Conservation (phyloP, 1,140 invertebrate species). For the Pentalonia nigronervosa region DNA sequence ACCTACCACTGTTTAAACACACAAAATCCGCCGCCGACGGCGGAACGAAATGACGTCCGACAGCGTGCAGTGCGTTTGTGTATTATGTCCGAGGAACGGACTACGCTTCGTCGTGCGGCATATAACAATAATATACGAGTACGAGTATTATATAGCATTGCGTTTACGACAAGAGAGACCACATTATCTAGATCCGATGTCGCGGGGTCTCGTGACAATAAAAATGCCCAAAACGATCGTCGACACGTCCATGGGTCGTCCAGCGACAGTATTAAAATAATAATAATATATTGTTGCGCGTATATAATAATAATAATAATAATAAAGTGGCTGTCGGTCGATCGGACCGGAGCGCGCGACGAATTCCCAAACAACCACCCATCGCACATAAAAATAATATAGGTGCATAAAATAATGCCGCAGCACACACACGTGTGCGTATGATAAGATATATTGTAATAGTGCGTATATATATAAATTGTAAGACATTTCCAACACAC, state of each 20-base stretch:
- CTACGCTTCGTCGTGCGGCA: neutral
- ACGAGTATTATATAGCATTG: neutral
- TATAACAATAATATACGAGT: neutral
- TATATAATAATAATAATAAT: too few species aligned
- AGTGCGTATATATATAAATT: conserved; percentile 13
- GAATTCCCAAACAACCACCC: neutral
- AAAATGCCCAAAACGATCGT: neutral
- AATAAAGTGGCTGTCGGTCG: too few species aligned
- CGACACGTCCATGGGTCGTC: neutral
- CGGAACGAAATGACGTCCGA: conserved; percentile 23
- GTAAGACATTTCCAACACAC: neutral
- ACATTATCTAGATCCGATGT: too few species aligned
- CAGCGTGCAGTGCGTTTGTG: neutral
- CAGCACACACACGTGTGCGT: too few species aligned
- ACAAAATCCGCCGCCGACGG: neutral
- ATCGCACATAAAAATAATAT: neutral
- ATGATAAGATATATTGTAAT: neutral
- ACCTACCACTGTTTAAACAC: neutral
- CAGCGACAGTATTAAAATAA: neutral
- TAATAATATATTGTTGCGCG: neutral
- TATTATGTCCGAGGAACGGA: neutral
- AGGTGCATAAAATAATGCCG: neutral
- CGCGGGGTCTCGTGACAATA: neutral
- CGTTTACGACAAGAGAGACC: too few species aligned
- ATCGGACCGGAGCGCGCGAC: neutral